Conservation (phyloP, 2,113 vertebrate species). For the Xiphophorus couchianus region DNA sequence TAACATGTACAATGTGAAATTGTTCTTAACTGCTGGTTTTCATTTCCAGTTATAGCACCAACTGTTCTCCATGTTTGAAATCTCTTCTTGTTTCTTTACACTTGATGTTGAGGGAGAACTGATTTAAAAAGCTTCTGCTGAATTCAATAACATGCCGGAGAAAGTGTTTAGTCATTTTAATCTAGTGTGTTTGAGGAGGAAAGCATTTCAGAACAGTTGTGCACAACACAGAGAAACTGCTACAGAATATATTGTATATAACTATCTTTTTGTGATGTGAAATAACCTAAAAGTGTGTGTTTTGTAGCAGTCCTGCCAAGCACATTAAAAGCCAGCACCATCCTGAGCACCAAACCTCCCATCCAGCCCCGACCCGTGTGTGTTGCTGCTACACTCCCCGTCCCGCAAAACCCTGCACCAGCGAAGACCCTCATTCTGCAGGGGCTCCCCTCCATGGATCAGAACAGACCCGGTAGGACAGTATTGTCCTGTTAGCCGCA, state of each 20-base stretch:
- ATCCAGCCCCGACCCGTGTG: conserved; percentile 85
- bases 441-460: conserved; percentile 75
- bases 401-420: conserved; percentile 65
- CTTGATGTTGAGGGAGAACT: too few species aligned
- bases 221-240: too few species aligned
- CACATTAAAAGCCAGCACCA: conserved; percentile 69
- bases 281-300: not conserved
- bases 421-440: conserved; percentile 85
- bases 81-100: not conserved
- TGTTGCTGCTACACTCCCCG: conserved; percentile 73
- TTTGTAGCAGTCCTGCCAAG: conserved; percentile 40
- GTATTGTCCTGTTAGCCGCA: not conserved
- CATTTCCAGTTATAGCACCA: not conserved
- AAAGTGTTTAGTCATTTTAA: too few species aligned
- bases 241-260: too few species aligned
- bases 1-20: not conserved
- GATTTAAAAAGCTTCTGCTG: too few species aligned
- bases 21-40: not conserved
- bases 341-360: conserved; percentile 80
- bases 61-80: not conserved
- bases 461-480: conserved; percentile 72
- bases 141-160: too few species aligned
- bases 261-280: not conserved
- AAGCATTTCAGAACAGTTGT: too few species aligned
- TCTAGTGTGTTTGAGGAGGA: too few species aligned